Conservation (phyloP, 2,797 vertebrate species). For the Xyrichtys novacula region DNA sequence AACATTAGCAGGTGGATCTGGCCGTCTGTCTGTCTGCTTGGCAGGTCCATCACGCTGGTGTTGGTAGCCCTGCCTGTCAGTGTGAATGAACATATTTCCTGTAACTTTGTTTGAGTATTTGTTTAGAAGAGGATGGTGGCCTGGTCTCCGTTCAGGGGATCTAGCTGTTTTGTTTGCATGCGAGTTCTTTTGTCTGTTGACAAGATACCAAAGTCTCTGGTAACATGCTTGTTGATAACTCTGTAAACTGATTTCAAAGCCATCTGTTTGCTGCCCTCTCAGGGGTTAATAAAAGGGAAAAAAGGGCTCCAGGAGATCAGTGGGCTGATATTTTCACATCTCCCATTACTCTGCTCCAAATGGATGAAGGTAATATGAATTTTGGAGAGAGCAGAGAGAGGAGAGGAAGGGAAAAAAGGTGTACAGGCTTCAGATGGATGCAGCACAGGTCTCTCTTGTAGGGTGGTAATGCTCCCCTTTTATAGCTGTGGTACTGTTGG, state of each 20-base stretch:
- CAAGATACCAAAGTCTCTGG: conserved; percentile 57
- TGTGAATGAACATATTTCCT: conserved; percentile 60
- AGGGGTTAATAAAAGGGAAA: conserved; percentile 14
- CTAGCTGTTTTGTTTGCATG: conserved; percentile 40
- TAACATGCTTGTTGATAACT: conserved; percentile 59
- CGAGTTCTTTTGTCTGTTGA: conserved; percentile 34
- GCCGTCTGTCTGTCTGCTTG: conserved; percentile 67
- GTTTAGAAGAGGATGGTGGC: conserved; percentile 45
- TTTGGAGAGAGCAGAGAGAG: conserved; percentile 14
- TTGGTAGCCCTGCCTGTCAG: conserved; percentile 41
- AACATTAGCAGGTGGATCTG: conserved; percentile 70
- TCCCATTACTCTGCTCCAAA: conserved; percentile 23
- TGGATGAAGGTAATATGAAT: conserved; percentile 8
- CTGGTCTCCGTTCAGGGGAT: conserved; percentile 46
- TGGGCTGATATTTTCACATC: conserved; percentile 10
- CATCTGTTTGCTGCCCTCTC: conserved; percentile 53
- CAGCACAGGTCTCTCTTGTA: conserved; percentile 39
- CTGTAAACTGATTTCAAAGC: conserved; percentile 45
- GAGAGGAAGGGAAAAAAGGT: conserved; percentile 8
- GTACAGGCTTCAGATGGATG: conserved; percentile 37
- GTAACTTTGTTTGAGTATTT: conserved; percentile 60
- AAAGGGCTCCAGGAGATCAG: conserved; percentile 23
- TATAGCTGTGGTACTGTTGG: conserved; percentile 35
- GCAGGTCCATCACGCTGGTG: conserved; percentile 49
- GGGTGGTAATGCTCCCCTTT: conserved; percentile 29